These are phyloP conservation scores for Hoplostethus atlanticus DNA, from an alignment of 2,797 vertebrate species.

Conservation along the genomic window DNA sequence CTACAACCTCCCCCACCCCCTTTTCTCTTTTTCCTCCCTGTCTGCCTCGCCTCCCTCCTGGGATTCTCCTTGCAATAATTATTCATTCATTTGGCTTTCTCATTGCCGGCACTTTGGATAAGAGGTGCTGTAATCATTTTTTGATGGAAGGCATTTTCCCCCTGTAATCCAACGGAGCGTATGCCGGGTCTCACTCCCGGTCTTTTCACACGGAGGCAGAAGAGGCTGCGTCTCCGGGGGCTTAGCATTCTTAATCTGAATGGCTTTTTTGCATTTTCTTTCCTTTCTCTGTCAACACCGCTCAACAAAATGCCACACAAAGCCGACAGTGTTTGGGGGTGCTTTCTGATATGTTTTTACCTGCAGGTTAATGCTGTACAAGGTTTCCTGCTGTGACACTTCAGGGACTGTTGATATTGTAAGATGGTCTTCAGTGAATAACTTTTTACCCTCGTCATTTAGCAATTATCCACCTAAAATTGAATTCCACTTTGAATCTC, in stretches of 20 bases:
- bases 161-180: slow-evolving; percentile 70
- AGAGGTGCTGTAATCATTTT: slow-evolving; percentile 70
- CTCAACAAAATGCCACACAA: slow-evolving; percentile 51
- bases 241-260: slow-evolving; percentile 72
- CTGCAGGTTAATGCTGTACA: slow-evolving; percentile 12
- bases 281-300: slow-evolving; percentile 44
- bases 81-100: slow-evolving; percentile 66
- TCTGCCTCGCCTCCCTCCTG: slow-evolving; percentile 30
- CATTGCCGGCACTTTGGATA: slow-evolving; percentile 62
- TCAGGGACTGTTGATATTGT: slow-evolving; percentile 11
- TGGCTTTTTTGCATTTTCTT: slow-evolving; percentile 55
- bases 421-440: background rate
- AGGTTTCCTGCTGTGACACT: slow-evolving; percentile 6
- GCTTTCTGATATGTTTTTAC: background rate
- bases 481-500: background rate
- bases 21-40: slow-evolving; percentile 5
- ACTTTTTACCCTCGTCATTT: slow-evolving; percentile 20
- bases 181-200: slow-evolving; percentile 68
- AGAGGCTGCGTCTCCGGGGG: slow-evolving; percentile 56
- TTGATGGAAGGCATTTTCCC: slow-evolving; percentile 66
- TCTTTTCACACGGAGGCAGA: slow-evolving; percentile 63
- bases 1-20: slow-evolving; percentile 5
- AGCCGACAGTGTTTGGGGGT: slow-evolving; percentile 33
- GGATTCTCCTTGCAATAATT: slow-evolving; percentile 61
- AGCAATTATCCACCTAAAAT: slow-evolving; percentile 9